These are phyloP conservation scores for Luscinia megarhynchos DNA, from an alignment of 2,797 vertebrate genomes.

Conservation along the genomic window DNA sequence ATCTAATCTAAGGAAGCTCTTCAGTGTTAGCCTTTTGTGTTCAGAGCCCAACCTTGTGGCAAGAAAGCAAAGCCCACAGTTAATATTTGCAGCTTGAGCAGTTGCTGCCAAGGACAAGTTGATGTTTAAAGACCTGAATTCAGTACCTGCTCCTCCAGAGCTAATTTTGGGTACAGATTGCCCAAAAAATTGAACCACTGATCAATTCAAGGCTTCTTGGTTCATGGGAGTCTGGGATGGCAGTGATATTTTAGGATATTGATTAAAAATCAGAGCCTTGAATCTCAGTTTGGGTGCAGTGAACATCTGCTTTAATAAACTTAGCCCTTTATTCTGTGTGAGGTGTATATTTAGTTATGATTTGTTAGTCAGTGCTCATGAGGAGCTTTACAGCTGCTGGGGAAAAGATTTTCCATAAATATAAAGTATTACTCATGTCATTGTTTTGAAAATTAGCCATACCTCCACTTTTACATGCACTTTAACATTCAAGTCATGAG, in stretches of 20 bases:
- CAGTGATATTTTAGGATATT: not conserved
- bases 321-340: not conserved
- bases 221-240: not conserved
- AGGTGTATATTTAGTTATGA: not conserved
- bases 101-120: not conserved
- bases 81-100: not conserved
- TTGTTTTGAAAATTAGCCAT: not conserved
- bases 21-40: not conserved
- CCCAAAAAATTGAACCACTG: not conserved
- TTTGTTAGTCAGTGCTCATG: not conserved
- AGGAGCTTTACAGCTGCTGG: not conserved
- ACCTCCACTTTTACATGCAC: not conserved
- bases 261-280: not conserved
- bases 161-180: not conserved
- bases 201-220: not conserved
- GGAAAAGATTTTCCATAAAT: not conserved
- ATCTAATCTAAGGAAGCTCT: not conserved
- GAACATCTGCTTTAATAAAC: not conserved
- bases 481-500: not conserved
- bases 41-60: not conserved
- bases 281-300: not conserved
- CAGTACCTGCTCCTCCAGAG: not conserved
- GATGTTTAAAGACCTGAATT: not conserved
- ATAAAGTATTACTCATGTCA: not conserved
- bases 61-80: not conserved